Evolutionary conservation across 2,113 vertebrate genomes (phyloP).

Genomic region (Dicerorhinus sumatrensis): DNA sequence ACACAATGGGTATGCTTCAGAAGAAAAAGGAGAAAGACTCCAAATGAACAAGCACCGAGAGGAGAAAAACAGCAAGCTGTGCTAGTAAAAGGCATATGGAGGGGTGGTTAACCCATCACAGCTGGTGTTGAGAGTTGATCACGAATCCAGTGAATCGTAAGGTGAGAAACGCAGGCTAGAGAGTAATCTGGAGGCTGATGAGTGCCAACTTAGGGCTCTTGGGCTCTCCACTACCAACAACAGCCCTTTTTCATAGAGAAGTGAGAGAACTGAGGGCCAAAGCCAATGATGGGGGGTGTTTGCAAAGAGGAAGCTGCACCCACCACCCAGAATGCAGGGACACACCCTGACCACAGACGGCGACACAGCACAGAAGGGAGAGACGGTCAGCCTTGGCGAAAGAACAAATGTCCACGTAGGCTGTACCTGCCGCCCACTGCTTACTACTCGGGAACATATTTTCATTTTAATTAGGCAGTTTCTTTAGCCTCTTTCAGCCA

Average conservation of each 20-base stretch:
- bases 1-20: no score
- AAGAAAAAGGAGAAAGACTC: not conserved
- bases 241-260: not conserved
- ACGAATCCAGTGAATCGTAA: not conserved
- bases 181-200: not conserved
- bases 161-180: no score
- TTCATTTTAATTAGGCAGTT: not conserved
- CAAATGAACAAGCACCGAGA: no score
- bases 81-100: not conserved
- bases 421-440: no score
- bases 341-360: not conserved
- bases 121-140: not conserved
- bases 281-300: rapidly evolving
- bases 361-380: no score
- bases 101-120: rapidly evolving
- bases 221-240: rapidly evolving
- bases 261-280: not conserved
- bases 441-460: not conserved
- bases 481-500: not conserved
- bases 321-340: not conserved
- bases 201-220: not conserved
- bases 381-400: not conserved
- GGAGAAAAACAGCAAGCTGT: not conserved
- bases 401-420: not conserved
- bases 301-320: not conserved